These are phyloP conservation scores for Xanthia icteritia DNA, from an alignment of 2,888 invertebrate genomes.

Conservation along the genomic window DNA sequence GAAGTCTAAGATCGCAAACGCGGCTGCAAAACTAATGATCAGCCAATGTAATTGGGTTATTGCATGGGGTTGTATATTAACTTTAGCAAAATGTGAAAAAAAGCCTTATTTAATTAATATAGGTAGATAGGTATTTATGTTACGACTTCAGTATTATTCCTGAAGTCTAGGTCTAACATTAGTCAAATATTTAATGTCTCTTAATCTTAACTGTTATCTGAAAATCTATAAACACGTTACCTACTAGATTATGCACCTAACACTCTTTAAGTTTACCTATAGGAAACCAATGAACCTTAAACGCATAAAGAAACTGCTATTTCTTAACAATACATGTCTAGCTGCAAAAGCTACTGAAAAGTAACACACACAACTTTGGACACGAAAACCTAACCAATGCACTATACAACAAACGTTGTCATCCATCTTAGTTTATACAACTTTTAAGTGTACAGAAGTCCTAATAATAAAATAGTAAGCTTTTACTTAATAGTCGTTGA, in stretches of 20 bases:
- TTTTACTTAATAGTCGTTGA: conserved; percentile 47
- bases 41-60: background rate
- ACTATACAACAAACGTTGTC: conserved; percentile 6
- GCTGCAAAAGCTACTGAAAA: conserved; percentile 2
- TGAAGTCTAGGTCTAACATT: background rate
- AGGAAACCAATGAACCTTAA: background rate
- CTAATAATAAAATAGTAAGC: conserved; percentile 50
- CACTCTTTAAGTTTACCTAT: background rate
- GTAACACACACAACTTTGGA: background rate
- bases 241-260: background rate
- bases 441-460: conserved; percentile 26
- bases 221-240: background rate
- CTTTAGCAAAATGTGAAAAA: background rate
- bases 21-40: background rate
- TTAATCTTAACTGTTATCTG: background rate
- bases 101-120: background rate
- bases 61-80: background rate
- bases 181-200: background rate
- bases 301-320: conserved; percentile 6
- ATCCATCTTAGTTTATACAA: conserved; percentile 40
- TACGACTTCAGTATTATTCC: background rate
- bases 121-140: background rate
- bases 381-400: conserved; percentile 11
- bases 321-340: background rate
- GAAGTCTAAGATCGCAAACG: background rate